Evolutionary conservation across 2,888 invertebrate species (phyloP).

Genomic region (Perizoma flavofasciatum): DNA sequence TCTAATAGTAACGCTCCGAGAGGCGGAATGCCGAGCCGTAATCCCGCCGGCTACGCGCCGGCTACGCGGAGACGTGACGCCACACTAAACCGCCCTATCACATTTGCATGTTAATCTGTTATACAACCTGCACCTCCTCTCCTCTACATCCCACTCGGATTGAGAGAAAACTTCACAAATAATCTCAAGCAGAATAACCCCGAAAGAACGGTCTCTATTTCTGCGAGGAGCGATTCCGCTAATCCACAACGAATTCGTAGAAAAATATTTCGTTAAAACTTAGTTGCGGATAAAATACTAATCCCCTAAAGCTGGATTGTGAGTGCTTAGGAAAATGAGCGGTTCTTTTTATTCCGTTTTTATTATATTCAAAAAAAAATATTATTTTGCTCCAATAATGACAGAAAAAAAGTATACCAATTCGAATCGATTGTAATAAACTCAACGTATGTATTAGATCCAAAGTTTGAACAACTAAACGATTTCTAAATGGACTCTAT

Average conservation of each 20-base stretch:
- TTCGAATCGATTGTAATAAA: slow-evolving; percentile 4
- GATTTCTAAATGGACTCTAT: slow-evolving; percentile 28
- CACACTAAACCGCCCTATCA: slow-evolving; percentile 7
- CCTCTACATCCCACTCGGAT: slow-evolving; percentile 1
- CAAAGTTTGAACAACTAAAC: slow-evolving; percentile 31
- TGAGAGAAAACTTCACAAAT: background rate
- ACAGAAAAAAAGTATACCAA: background rate
- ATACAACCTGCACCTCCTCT: slow-evolving; percentile 8
- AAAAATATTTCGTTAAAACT: slow-evolving; percentile 36
- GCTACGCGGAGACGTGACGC: slow-evolving; percentile 3
- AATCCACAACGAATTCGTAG: slow-evolving; percentile 28
- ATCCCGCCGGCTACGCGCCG: slow-evolving; percentile 2
- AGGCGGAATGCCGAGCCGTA: slow-evolving; percentile 3
- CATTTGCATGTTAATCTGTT: slow-evolving; percentile 22
- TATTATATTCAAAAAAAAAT: slow-evolving; percentile 15
- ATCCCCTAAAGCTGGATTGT: slow-evolving; percentile 35
- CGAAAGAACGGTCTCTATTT: background rate
- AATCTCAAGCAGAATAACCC: background rate
- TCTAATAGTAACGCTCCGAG: slow-evolving; percentile 12
- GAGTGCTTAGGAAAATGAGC: slow-evolving; percentile 31
- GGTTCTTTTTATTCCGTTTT: slow-evolving; percentile 8
- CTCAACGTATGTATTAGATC: slow-evolving; percentile 10
- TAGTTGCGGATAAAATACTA: slow-evolving; percentile 35
- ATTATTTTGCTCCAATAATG: too few species aligned
- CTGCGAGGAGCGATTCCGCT: slow-evolving; percentile 29